phyloP scores from a whole-genome alignment of 2,113 vertebrate species.

The Anoura caudifer region DNA sequence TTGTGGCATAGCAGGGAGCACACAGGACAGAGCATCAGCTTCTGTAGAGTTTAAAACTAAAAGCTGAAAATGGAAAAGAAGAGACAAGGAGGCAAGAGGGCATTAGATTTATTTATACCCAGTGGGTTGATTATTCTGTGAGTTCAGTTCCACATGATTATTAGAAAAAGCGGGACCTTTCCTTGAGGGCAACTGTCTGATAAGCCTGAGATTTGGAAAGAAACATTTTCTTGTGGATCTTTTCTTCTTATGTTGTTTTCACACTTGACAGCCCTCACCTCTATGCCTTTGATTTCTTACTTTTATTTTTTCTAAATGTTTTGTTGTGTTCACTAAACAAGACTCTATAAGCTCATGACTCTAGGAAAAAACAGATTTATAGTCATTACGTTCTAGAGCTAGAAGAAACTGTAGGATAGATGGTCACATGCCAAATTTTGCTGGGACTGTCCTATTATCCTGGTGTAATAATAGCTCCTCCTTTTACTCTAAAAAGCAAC shows the following conservation, averaged over 20 bases:
- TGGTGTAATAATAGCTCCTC: not conserved
- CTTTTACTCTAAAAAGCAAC: not conserved
- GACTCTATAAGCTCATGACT: not conserved
- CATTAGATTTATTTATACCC: not conserved
- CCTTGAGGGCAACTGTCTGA: not conserved
- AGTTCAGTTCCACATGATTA: not conserved
- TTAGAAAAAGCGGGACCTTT: not conserved
- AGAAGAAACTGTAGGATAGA: not conserved
- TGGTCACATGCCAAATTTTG: not conserved
- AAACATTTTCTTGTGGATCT: not conserved
- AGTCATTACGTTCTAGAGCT: not conserved
- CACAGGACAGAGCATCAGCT: not conserved
- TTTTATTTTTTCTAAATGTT: not conserved
- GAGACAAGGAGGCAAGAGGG: not conserved
- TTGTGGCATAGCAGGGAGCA: constrained; percentile 36
- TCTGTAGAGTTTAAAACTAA: constrained; percentile 43
- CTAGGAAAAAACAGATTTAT: not conserved
- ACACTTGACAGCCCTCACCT: not conserved
- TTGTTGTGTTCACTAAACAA: not conserved
- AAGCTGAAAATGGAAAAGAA: constrained; percentile 36
- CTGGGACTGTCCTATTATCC: not conserved
- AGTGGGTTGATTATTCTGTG: not conserved
- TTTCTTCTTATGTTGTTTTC: not conserved
- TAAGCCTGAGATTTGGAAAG: not conserved
- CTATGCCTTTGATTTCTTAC: not conserved